These are phyloP conservation scores for Zygogramma bicolorata DNA, from an alignment of 2,888 invertebrate genomes.

Conservation along the genomic window DNA sequence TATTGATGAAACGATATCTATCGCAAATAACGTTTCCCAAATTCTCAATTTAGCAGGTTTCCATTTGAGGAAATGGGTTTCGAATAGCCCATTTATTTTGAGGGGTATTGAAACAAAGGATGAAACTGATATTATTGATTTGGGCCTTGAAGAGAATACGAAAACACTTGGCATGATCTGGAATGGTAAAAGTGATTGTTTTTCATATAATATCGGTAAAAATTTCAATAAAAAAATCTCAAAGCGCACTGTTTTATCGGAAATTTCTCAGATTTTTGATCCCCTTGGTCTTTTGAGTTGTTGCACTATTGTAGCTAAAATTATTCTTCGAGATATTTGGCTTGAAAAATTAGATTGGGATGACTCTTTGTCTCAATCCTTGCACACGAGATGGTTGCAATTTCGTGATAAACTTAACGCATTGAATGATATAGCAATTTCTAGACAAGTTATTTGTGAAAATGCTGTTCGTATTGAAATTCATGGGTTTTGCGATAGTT, in stretches of 20 bases:
- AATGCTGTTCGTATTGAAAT: neutral
- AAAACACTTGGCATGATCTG: neutral
- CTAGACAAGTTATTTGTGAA: conserved; percentile 9
- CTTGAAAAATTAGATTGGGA: conserved; percentile 31
- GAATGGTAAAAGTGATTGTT: neutral
- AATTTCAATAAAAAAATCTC: neutral
- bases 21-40: no score
- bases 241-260: conserved; percentile 16
- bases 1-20: no score
- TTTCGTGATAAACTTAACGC: neutral
- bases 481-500: no score
- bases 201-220: neutral
- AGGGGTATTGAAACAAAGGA: no score
- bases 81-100: no score
- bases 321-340: conserved; percentile 30
- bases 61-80: neutral
- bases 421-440: conserved; percentile 20
- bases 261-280: conserved; percentile 31
- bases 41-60: neutral
- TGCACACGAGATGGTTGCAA: neutral
- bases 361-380: conserved; percentile 18
- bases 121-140: neutral
- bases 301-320: conserved; percentile 27
- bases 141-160: neutral
- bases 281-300: conserved; percentile 28